Conservation (phyloP, 2,888 invertebrate genomes). For the Drosophila rubida region DNA sequence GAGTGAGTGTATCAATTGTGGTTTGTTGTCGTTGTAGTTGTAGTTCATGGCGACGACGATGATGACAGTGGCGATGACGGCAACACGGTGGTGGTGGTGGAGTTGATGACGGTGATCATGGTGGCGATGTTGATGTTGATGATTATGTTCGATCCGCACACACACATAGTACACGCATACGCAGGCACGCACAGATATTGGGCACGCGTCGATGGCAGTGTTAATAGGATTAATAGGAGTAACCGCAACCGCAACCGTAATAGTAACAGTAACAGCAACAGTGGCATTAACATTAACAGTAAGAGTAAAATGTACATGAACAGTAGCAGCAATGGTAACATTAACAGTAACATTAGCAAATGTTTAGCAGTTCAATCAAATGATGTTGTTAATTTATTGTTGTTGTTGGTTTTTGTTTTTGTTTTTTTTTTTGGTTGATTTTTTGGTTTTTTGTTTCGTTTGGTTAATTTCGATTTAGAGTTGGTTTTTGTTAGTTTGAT, state of each 20-base stretch:
- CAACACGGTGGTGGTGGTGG: not conserved
- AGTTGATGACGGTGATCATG: slow-evolving; percentile 26
- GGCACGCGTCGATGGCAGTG: slow-evolving; percentile 29
- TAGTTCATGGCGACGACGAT: not conserved
- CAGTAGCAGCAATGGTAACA: slow-evolving; percentile 48
- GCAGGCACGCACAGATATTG: slow-evolving; percentile 32
- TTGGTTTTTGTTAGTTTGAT: slow-evolving; percentile 39
- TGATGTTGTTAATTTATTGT: slow-evolving; percentile 48
- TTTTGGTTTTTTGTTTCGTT: slow-evolving; percentile 46
- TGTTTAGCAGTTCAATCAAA: slow-evolving; percentile 62
- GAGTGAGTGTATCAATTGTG: not conserved
- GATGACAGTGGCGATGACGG: not conserved
- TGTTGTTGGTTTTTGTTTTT: not conserved
- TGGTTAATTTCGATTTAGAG: slow-evolving; percentile 60
- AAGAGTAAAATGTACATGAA: slow-evolving; percentile 47
- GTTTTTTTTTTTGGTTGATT: slow-evolving; percentile 16
- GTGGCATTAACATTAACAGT: slow-evolving; percentile 35
- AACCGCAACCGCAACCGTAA: slow-evolving; percentile 14
- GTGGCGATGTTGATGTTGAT: slow-evolving; percentile 19
- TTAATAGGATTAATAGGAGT: slow-evolving; percentile 8
- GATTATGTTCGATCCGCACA: slow-evolving; percentile 31
- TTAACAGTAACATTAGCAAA: slow-evolving; percentile 58
- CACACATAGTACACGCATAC: slow-evolving; percentile 19
- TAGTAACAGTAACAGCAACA: slow-evolving; percentile 10
- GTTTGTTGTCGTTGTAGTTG: not conserved